Evolutionary conservation across 2,888 invertebrate species (phyloP).

Genomic region (Himalopsyche kuldschensis): DNA sequence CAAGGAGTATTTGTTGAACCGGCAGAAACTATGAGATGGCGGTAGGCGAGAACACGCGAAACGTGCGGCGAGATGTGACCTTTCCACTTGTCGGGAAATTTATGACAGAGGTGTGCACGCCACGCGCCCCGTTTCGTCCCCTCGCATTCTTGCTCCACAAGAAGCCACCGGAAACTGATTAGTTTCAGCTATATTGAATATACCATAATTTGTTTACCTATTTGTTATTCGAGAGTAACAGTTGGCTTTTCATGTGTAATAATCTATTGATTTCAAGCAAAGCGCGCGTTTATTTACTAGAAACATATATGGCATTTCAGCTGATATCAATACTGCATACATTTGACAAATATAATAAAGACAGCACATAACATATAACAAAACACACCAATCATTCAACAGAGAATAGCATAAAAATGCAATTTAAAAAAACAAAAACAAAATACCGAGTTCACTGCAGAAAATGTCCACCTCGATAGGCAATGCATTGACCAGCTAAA

Average conservation of each 20-base stretch:
- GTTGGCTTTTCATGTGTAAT: background rate
- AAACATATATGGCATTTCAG: too few species aligned
- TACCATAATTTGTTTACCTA: background rate
- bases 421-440: too few species aligned
- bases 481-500: too few species aligned
- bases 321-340: too few species aligned
- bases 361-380: too few species aligned
- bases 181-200: background rate
- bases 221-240: background rate
- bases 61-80: slow-evolving; percentile 14
- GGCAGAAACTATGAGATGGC: slow-evolving; percentile 1
- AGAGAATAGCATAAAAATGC: too few species aligned
- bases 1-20: background rate
- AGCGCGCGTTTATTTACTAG: too few species aligned
- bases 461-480: too few species aligned
- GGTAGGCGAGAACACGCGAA: background rate
- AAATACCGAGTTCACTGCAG: too few species aligned
- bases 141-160: background rate
- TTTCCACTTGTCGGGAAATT: slow-evolving; percentile 17
- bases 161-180: background rate
- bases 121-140: background rate
- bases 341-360: too few species aligned
- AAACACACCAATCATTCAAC: too few species aligned
- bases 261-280: background rate
- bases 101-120: slow-evolving; percentile 6